Base-by-base conservation (phyloP, 1,140 invertebrate genomes). In the Oryzaephilus surinamensis region DNA sequence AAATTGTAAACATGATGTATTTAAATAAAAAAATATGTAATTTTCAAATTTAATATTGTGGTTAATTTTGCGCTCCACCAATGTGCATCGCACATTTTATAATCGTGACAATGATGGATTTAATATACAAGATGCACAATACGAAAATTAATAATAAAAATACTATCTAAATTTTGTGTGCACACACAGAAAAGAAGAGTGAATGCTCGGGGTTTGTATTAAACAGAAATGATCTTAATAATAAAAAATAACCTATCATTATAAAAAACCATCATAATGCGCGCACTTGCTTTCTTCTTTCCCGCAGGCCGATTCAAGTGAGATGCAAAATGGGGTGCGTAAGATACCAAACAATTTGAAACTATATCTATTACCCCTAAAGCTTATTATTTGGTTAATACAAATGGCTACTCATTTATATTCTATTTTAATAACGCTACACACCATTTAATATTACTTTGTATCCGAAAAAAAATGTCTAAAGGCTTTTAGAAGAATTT, bases 151-250 rank as follows among this genome's bases (percentile, higher is more conserved):
- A n/a, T n/a, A n/a, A n/a, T n/a, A n/a, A n/a, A n/a, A n/a, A n/a
- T n/a, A n/a, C n/a, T n/a, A n/a, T n/a, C n/a, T n/a, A n/a, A n/a
- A n/a, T n/a, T n/a, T n/a, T n/a, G n/a, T n/a, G n/a, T n/a, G n/a
- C n/a, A n/a, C n/a, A n/a, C n/a, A n/a, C n/a, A n/a, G n/a, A n/a
- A n/a, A n/a, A n/a, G n/a, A n/a, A n/a, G n/a, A n/a, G n/a, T n/a
- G n/a, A n/a, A n/a, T n/a, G n/a, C n/a, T n/a, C n/a, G n/a, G n/a
- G n/a, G n/a, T n/a, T n/a, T n/a, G n/a, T n/a, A n/a, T n/a, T n/a
- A n/a, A n/a, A n/a, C n/a, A n/a, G n/a, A n/a, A n/a, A n/a, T n/a
- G 46, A 51, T 51, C 49, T 51, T 46, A 51, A 51, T 51, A 51
- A 51, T 51, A 51, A 51, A 51, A 51, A 49, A 51, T 51, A 38